A percentile compares a stretch with the other conserved stretches of the same genome.
Conservation (phyloP, 2,113 vertebrate species). For the Gavialis gangeticus region DNA sequence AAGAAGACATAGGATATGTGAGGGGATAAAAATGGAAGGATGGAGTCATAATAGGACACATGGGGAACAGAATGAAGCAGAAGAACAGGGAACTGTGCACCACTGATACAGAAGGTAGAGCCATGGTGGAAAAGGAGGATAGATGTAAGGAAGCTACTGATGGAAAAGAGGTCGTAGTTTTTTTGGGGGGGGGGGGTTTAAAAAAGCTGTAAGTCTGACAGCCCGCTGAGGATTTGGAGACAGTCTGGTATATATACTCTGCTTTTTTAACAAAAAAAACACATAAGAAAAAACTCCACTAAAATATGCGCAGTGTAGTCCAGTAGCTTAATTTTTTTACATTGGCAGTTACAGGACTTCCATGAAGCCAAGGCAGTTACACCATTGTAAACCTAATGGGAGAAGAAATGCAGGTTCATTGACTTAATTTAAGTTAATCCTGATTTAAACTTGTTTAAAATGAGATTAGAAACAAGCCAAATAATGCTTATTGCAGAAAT, state of each 20-base stretch:
- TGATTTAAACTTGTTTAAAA: not conserved
- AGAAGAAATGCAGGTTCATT: not conserved
- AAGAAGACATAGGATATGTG: rapidly evolving
- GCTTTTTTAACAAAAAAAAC: not conserved
- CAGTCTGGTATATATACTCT: not conserved
- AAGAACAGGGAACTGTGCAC: rapidly evolving
- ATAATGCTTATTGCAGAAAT: not conserved
- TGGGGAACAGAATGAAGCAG: not conserved
- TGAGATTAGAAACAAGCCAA: not conserved
- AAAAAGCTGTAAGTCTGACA: not conserved
- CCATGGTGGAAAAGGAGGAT: not conserved
- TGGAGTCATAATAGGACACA: rapidly evolving
- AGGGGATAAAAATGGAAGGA: not conserved
- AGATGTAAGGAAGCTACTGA: not conserved
- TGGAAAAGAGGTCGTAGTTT: not conserved
- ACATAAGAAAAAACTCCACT: not conserved
- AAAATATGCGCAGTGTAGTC: not conserved
- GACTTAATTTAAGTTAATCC: not conserved
- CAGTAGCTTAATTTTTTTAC: not conserved
- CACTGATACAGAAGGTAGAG: not conserved
- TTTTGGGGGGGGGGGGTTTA: no score
- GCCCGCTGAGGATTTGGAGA: not conserved
- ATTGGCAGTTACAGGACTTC: not conserved
- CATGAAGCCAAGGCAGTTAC: not conserved
- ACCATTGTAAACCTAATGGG: not conserved